These are phyloP conservation scores for Ophioderma brevispina DNA, from an alignment of 35 echinoderm and acorn worm genomes.

Conservation along the genomic window DNA sequence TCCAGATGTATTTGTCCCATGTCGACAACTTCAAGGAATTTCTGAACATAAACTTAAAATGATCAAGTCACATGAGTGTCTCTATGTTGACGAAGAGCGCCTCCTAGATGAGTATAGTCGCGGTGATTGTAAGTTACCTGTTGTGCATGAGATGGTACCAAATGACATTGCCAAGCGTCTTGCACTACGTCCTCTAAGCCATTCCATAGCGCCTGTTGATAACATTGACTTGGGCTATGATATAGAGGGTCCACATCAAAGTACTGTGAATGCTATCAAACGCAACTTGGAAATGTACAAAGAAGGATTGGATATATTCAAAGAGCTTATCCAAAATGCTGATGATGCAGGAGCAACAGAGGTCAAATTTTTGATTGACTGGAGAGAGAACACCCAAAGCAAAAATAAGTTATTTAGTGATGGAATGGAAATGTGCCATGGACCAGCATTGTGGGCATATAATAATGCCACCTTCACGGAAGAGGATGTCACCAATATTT, in stretches of 20 bases:
- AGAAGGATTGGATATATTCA: slow-evolving; percentile 47
- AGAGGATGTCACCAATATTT: slow-evolving; percentile 74
- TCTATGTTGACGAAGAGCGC: slow-evolving; percentile 16
- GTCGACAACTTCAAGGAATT: not conserved
- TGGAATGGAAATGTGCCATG: slow-evolving; percentile 75
- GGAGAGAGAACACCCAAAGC: slow-evolving; percentile 39
- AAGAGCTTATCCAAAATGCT: slow-evolving; percentile 92
- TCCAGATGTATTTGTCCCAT: slow-evolving; percentile 10
- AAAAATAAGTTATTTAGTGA: slow-evolving; percentile 37
- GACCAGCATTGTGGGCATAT: slow-evolving; percentile 81
- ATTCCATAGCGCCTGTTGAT: not conserved
- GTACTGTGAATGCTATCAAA: slow-evolving; percentile 35
- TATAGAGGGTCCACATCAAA: not conserved
- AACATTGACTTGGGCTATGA: not conserved
- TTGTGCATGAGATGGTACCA: slow-evolving; percentile 2
- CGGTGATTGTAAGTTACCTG: not conserved
- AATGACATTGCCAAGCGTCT: slow-evolving; percentile 4
- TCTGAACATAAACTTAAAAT: not conserved
- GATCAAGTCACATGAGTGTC: not conserved
- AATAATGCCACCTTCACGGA: slow-evolving; percentile 81
- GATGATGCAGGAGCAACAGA: slow-evolving; percentile 83
- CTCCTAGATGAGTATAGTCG: not conserved
- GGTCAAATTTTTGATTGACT: slow-evolving; percentile 79
- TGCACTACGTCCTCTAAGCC: not conserved
- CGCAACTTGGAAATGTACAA: slow-evolving; percentile 62